phyloP scores from a whole-genome alignment of 1,140 invertebrate species.

The Zeugodacus cucurbitae region DNA sequence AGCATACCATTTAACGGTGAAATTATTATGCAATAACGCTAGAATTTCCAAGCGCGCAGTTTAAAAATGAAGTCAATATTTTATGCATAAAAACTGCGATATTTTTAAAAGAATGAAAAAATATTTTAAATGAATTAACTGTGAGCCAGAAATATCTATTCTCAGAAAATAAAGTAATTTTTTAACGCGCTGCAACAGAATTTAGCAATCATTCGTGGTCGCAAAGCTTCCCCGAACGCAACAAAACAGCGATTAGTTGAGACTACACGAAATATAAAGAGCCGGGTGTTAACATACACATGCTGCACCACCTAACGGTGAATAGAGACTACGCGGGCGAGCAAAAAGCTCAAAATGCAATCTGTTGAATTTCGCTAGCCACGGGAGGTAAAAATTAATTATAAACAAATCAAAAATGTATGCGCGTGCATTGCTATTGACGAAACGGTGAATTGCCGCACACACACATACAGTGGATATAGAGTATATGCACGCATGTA shows the following conservation, averaged over 20 bases:
- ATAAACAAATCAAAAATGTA: background rate
- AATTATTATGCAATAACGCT: background rate
- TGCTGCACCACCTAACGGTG: background rate
- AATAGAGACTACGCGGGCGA: background rate
- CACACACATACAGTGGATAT: background rate
- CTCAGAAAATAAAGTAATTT: background rate
- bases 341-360: background rate
- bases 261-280: background rate
- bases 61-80: background rate
- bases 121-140: no score
- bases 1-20: background rate
- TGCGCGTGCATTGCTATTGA: background rate
- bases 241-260: background rate
- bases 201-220: background rate
- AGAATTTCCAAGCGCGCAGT: background rate
- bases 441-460: background rate
- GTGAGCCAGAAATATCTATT: no score
- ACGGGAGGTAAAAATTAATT: slow-evolving; percentile 12
- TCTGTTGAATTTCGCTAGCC: background rate
- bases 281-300: background rate
- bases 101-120: no score
- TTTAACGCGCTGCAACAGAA: background rate
- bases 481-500: background rate
- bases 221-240: no score
- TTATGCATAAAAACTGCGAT: no score